These are phyloP conservation scores for Malurus melanocephalus DNA, from an alignment of 2,113 vertebrate genomes.

Conservation along the genomic window DNA sequence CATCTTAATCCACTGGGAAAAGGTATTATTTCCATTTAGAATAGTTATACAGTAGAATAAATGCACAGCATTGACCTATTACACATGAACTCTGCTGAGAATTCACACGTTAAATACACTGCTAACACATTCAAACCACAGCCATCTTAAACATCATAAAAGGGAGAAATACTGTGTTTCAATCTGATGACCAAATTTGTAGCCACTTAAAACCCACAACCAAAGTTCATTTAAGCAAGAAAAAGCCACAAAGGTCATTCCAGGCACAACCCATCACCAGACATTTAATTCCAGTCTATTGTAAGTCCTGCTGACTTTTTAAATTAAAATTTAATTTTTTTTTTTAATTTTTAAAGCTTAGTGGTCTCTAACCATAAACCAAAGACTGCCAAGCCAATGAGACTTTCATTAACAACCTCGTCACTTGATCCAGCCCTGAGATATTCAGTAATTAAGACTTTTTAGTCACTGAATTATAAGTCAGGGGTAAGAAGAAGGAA, in stretches of 20 bases:
- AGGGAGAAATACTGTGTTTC: fast-evolving
- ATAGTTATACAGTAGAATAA: background rate
- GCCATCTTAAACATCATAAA: background rate
- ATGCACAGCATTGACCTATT: background rate
- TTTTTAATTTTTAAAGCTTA: background rate
- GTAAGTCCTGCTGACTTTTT: background rate
- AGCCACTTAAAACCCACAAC: background rate
- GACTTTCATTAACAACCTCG: background rate
- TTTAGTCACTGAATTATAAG: background rate
- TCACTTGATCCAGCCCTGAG: background rate
- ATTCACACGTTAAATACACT: background rate
- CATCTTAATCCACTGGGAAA: background rate
- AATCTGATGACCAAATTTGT: background rate
- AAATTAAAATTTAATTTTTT: background rate
- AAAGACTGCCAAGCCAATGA: background rate
- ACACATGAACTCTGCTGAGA: background rate
- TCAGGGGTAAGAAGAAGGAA: background rate
- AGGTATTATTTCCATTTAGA: background rate
- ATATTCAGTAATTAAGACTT: background rate
- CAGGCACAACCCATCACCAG: background rate
- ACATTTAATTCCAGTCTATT: background rate
- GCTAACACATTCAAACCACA: background rate
- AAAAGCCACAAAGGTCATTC: background rate
- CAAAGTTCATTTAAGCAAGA: background rate
- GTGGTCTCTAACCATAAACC: background rate